Conservation (phyloP, 2,113 vertebrate genomes). For the Cathartes aura region DNA sequence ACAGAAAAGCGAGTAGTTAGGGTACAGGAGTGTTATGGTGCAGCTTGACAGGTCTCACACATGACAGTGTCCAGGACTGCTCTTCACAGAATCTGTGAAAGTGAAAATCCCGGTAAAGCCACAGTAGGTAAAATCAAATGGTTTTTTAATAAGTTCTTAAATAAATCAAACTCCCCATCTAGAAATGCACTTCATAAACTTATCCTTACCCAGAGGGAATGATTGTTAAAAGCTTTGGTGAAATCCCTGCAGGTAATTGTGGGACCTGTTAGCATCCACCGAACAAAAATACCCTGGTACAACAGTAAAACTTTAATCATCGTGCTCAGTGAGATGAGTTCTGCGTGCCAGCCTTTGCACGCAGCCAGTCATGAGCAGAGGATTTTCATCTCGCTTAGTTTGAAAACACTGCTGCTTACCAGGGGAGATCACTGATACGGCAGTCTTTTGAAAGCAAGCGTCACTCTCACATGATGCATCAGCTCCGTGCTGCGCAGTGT, state of each 20-base stretch:
- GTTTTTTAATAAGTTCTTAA: neutral
- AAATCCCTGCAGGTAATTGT: neutral
- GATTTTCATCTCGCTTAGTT: neutral
- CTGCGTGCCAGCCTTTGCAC: neutral
- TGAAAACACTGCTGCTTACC: neutral
- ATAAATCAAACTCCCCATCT: neutral
- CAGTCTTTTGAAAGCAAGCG: neutral
- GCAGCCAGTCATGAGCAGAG: neutral
- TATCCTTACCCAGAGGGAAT: neutral
- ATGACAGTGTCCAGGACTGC: neutral
- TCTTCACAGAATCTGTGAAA: neutral
- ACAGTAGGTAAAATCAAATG: neutral
- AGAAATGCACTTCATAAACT: neutral
- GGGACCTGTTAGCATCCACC: neutral
- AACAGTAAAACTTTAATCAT: neutral
- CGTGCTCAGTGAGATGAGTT: accelerated
- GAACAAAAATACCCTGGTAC: neutral
- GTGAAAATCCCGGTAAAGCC: neutral
- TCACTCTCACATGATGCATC: neutral
- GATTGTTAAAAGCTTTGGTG: neutral
- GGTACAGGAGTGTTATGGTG: neutral
- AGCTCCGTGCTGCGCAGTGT: neutral
- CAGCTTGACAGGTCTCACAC: neutral
- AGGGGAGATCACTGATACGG: neutral
- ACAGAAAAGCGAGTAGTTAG: neutral